Conservation (phyloP, 2,888 invertebrate species). For the Diarsia dahlii region DNA sequence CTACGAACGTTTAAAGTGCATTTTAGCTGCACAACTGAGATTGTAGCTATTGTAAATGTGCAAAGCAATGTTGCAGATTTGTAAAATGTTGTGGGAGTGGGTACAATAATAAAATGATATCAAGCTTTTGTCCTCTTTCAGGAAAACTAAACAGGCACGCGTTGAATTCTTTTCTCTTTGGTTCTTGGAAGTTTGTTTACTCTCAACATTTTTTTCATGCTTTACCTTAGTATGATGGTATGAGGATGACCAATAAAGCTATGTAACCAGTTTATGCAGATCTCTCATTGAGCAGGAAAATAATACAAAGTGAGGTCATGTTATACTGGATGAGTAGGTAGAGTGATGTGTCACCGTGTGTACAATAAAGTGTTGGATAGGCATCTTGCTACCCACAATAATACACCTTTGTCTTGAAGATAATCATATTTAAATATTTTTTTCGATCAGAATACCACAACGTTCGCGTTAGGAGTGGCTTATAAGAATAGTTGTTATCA, state of each 20-base stretch:
- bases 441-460: not conserved
- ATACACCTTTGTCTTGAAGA: not conserved
- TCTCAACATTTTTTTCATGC: not conserved
- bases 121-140: not conserved
- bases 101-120: not conserved
- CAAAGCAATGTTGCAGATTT: conserved; percentile 14
- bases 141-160: no score
- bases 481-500: not conserved
- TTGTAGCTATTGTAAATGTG: not conserved
- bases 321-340: no score
- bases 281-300: no score
- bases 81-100: not conserved
- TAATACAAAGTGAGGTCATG: no score
- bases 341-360: no score
- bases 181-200: not conserved
- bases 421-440: not conserved
- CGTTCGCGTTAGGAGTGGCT: not conserved
- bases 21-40: conserved; percentile 7
- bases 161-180: not conserved
- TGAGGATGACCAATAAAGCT: no score
- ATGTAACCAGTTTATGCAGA: no score
- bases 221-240: not conserved
- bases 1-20: conserved; percentile 21
- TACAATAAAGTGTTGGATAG: not conserved
- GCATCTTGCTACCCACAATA: not conserved